These are phyloP conservation scores for Pantala flavescens DNA, from an alignment of 1,140 invertebrate genomes.

Conservation along the genomic window DNA sequence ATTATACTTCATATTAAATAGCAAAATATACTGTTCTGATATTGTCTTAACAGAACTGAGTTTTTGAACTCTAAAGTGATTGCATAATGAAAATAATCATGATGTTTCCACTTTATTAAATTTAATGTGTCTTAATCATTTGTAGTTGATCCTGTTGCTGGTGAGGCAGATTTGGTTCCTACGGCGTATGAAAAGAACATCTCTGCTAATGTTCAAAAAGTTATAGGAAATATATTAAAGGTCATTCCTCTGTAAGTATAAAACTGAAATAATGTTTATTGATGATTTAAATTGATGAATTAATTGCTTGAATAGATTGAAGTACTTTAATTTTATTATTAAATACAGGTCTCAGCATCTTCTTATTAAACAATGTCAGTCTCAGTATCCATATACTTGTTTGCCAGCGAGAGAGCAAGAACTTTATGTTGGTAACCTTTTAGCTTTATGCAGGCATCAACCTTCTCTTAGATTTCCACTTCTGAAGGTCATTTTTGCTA, in stretches of 20 bases:
- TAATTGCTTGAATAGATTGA: slow-evolving; percentile 22
- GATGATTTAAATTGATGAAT: slow-evolving; percentile 20
- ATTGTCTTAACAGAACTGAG: too few species aligned
- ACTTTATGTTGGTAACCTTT: slow-evolving; percentile 51
- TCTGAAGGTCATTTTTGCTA: slow-evolving; percentile 53
- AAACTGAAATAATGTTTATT: slow-evolving; percentile 20
- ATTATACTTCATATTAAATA: too few species aligned
- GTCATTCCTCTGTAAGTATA: slow-evolving; percentile 51
- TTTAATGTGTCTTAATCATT: neutral
- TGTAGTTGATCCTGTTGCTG: slow-evolving; percentile 28
- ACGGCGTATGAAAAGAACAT: slow-evolving; percentile 34
- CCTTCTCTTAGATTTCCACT: slow-evolving; percentile 46
- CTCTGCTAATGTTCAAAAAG: slow-evolving; percentile 44
- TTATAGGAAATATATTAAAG: slow-evolving; percentile 42
- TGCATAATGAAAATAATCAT: too few species aligned
- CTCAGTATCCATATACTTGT: slow-evolving; percentile 14
- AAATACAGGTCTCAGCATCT: neutral
- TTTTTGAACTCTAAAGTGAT: too few species aligned
- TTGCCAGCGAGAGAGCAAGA: slow-evolving; percentile 34
- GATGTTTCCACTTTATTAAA: too few species aligned
- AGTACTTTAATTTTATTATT: slow-evolving; percentile 26
- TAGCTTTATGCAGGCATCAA: slow-evolving; percentile 52
- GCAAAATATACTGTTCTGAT: too few species aligned
- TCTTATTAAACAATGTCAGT: neutral
- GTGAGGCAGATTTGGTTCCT: slow-evolving; percentile 36